Evolutionary conservation across 2,888 invertebrate species (phyloP), one percentile per base, ranked within the genome.

Genomic region (Parochlus steinenii): DNA sequence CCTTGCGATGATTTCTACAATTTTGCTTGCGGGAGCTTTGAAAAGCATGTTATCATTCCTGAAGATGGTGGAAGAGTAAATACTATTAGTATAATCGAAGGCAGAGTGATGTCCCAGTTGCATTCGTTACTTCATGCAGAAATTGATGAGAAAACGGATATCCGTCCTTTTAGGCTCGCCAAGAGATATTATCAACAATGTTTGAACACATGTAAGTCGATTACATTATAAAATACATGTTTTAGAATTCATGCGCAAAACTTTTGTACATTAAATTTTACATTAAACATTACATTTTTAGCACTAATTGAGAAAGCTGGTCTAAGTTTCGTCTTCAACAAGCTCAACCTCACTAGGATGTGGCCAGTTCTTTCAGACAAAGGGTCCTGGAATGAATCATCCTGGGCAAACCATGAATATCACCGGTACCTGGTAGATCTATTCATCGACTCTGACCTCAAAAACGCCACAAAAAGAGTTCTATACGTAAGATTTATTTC

Each of bases 151-250:
- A 30, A 44, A 10, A n/a, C n/a, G n/a, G 48, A 48, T 14, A 35
- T 41, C 5, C 30, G 40, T 2, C 40, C 42, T 12, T 39, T 48
- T 8, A 44, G 42, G 33, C 38, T 44, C 15, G 34, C 44, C 11
- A 49, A 49, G 37, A 39, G 40, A 10, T 41, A 43, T 16, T 48
- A 45, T 25, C 41, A 43, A 38, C 34, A 43, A 20, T 48, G 48
- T 11, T 42, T 41, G n/a, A 42, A 47, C 32, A 42, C 38, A 3
- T 39, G 44, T 44, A 39, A 41, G 40, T 32, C n/a, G n/a, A n/a
- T n/a, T n/a, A n/a, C n/a, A n/a, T n/a, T n/a, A n/a, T n/a, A n/a
- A 38, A 25, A 42, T 38, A 7, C n/a, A n/a, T n/a, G n/a, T n/a
- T n/a, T n/a, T n/a, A n/a, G n/a, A n/a, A n/a, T n/a, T n/a, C n/a